phyloP scores from a whole-genome alignment of 1,140 invertebrate genomes.

The Philotrypesis tridentata region DNA sequence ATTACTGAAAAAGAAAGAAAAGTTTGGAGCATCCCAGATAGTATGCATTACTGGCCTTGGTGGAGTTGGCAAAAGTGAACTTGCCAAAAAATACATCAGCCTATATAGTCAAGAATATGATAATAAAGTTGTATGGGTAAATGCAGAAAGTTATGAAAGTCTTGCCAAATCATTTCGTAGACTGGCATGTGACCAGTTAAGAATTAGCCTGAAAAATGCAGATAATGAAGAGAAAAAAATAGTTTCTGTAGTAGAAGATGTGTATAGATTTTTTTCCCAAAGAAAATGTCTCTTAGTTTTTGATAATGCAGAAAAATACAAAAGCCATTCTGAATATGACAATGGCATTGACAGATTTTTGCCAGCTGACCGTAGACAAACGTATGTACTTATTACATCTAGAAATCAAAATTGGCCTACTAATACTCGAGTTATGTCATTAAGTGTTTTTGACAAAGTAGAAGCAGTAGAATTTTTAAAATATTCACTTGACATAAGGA shows the following conservation, averaged over 20 bases:
- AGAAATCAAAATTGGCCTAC: constrained; percentile 16
- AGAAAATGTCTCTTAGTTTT: constrained; percentile 55
- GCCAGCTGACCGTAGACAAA: neutral
- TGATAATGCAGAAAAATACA: constrained; percentile 54
- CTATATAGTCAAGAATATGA: constrained; percentile 51
- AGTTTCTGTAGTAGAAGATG: constrained; percentile 43
- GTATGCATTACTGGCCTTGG: constrained; percentile 52
- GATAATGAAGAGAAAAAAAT: constrained; percentile 8
- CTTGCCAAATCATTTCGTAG: constrained; percentile 50
- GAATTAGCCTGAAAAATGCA: neutral
- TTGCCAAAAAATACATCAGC: constrained; percentile 52
- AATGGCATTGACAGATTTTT: constrained; percentile 35
- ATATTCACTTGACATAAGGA: constrained; percentile 1
- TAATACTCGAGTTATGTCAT: constrained; percentile 10
- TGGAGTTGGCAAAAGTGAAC: constrained; percentile 56
- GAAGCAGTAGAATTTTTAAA: constrained; percentile 12
- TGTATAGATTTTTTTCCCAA: constrained; percentile 51
- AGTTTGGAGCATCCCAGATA: neutral
- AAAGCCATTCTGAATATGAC: constrained; percentile 9
- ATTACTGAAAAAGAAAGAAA: neutral
- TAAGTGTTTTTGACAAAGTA: neutral
- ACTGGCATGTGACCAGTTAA: constrained; percentile 5
- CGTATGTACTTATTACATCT: constrained; percentile 19
- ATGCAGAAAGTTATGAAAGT: constrained; percentile 52
- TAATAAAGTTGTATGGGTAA: constrained; percentile 54